phyloP scores from a whole-genome alignment of 2,113 vertebrate genomes.

The Protobothrops mucrosquamatus region DNA sequence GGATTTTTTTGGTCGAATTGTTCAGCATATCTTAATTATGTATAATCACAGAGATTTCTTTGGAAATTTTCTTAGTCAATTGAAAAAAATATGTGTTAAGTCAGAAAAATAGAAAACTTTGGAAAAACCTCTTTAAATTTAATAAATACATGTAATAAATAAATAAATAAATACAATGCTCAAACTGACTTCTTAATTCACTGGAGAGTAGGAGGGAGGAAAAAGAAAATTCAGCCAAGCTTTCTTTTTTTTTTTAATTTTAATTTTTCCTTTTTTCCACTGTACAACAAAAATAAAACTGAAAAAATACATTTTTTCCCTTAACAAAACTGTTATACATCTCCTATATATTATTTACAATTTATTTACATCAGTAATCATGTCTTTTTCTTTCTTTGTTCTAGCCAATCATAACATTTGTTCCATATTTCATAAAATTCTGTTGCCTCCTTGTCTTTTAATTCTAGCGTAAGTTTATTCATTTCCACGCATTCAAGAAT shows the following conservation, averaged over 20 bases:
- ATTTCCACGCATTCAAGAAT: too few species aligned
- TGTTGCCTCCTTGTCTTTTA: too few species aligned
- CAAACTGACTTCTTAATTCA: background rate
- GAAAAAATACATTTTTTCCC: too few species aligned
- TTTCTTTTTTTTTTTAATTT: background rate
- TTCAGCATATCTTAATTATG: background rate
- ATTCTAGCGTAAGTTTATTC: too few species aligned
- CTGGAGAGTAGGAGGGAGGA: background rate
- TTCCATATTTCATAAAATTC: too few species aligned
- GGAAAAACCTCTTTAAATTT: background rate
- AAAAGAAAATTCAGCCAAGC: background rate
- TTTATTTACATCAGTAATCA: too few species aligned
- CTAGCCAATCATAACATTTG: too few species aligned
- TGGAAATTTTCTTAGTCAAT: background rate
- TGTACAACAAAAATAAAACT: too few species aligned
- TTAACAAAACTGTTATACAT: too few species aligned
- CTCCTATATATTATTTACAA: too few species aligned
- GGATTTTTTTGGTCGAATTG: background rate
- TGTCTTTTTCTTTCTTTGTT: too few species aligned
- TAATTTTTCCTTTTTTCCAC: too few species aligned
- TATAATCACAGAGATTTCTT: background rate
- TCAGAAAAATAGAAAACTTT: background rate
- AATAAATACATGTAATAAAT: background rate
- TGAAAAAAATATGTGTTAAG: background rate
- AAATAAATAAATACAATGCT: background rate